These are phyloP conservation scores for Chironomus striatipennis DNA, from an alignment of 1,140 invertebrate species.

Conservation along the genomic window DNA sequence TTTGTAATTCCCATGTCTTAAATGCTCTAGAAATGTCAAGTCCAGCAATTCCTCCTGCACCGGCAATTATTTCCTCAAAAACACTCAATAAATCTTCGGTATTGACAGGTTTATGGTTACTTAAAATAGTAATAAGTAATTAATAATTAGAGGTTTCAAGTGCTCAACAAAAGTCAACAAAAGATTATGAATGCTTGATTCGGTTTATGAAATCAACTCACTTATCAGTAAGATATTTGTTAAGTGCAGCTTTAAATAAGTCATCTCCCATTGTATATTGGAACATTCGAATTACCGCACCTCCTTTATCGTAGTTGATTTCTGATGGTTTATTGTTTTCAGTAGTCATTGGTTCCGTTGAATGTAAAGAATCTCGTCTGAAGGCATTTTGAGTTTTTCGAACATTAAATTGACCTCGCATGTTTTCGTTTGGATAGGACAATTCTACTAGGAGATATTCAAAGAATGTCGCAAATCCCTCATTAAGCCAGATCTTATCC, in stretches of 20 bases:
- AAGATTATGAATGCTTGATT: conserved; percentile 29
- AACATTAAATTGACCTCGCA: conserved; percentile 69
- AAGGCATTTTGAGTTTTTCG: conserved; percentile 53
- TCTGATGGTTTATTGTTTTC: conserved; percentile 59
- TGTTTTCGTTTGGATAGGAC: conserved; percentile 54
- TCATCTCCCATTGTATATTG: conserved; percentile 52
- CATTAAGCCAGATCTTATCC: conserved; percentile 53
- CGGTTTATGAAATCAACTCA: conserved; percentile 33
- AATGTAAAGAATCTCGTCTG: conserved; percentile 49
- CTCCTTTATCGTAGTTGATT: conserved; percentile 67
- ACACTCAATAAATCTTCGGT: conserved; percentile 60
- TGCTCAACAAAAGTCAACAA: conserved; percentile 42
- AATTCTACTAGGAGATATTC: conserved; percentile 35
- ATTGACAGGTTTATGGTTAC: conserved; percentile 42
- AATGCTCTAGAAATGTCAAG: conserved; percentile 43
- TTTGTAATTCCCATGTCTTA: conserved; percentile 85
- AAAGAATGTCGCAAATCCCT: conserved; percentile 58
- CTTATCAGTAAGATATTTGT: conserved; percentile 47
- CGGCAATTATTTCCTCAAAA: conserved; percentile 45
- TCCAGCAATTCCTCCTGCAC: conserved; percentile 4
- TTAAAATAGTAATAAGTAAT: conserved; percentile 32
- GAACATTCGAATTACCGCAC: conserved; percentile 65
- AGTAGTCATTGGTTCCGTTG: conserved; percentile 63
- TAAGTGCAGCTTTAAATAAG: conserved; percentile 52
- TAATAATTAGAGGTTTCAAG: conserved; percentile 37